Base-by-base conservation (phyloP, 2,888 invertebrate species). In the Hypercompe scribonia region DNA sequence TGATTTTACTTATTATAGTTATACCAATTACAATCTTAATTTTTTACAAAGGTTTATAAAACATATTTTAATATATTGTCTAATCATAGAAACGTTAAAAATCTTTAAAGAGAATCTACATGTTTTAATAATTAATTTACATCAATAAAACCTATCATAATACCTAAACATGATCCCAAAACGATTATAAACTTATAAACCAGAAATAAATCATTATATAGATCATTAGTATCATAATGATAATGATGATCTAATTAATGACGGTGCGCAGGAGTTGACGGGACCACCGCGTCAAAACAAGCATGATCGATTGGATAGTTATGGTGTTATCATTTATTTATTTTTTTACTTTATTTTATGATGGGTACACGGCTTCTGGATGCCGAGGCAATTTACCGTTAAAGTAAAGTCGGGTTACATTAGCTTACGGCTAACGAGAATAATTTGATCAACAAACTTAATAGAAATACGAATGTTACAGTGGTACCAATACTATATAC, bases 211-310 rank as follows among this genome's bases (percentile, higher is more conserved):
- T 83, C 78, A 78, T 86, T 80, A 84, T 76, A 69, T 71, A 67
- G 78, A 87, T 87, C 89, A 87, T 88, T 86, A 87, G 78, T 84
- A 77, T 81, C 80, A 83, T 90, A 88, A 89, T 85, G 90, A 71
- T 74, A 65, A 86, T 88, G 82, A 78, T 75, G 84, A 87, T 87
- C 87, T 91, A 90, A 91, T 90, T 90, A 90, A 91, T 91, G 89
- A 88, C 84, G 79, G 78, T 79, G 78, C 71, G 75, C 77, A 78
- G 76, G 79, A 84, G 82, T 80, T 79, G 76, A 75, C 75, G 65
- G 84, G 90, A 89, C 90, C 90, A 90, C 90, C 90, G 82, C 86
- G 87, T 89, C 88, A 90, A 83, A 86, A 87, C 86, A 89, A 81
- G 85, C 76, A 85, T 87, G 87, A 87, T 88, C 81, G 87, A 87